phyloP scores from a whole-genome alignment of 2,888 invertebrate species.

The Furcula furcula region DNA sequence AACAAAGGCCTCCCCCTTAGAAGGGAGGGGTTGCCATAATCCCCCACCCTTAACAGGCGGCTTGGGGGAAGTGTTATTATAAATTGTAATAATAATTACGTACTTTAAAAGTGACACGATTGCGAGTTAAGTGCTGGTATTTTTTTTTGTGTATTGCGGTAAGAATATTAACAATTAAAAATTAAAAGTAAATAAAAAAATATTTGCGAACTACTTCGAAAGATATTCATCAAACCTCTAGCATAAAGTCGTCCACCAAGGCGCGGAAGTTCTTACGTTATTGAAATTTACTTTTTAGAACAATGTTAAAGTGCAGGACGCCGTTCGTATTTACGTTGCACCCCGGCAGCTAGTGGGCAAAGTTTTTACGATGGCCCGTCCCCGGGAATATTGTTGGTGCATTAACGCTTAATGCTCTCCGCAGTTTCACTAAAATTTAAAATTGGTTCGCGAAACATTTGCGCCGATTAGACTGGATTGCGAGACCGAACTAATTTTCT shows the following conservation, averaged over 20 bases:
- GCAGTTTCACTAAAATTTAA: conserved; percentile 66
- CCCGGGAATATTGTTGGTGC: conserved; percentile 70
- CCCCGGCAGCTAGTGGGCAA: conserved; percentile 54
- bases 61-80: too few species aligned
- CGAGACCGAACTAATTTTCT: conserved; percentile 41
- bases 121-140: too few species aligned
- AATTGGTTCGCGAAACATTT: conserved; percentile 63
- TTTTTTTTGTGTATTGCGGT: too few species aligned
- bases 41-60: too few species aligned
- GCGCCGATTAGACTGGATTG: conserved; percentile 55
- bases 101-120: too few species aligned
- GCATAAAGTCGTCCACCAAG: conserved; percentile 45
- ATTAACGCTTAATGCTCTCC: conserved; percentile 70
- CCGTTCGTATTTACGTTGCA: conserved; percentile 39
- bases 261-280: conserved; percentile 61
- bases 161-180: too few species aligned
- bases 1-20: too few species aligned
- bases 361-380: conserved; percentile 73
- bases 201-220: conserved; percentile 24
- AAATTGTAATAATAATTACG: too few species aligned
- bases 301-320: conserved; percentile 67
- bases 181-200: too few species aligned
- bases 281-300: conserved; percentile 73
- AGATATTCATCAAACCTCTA: conserved; percentile 36
- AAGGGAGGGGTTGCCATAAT: too few species aligned